These are phyloP conservation scores for Volucella bombylans DNA, from an alignment of 2,888 invertebrate genomes.

Conservation along the genomic window DNA sequence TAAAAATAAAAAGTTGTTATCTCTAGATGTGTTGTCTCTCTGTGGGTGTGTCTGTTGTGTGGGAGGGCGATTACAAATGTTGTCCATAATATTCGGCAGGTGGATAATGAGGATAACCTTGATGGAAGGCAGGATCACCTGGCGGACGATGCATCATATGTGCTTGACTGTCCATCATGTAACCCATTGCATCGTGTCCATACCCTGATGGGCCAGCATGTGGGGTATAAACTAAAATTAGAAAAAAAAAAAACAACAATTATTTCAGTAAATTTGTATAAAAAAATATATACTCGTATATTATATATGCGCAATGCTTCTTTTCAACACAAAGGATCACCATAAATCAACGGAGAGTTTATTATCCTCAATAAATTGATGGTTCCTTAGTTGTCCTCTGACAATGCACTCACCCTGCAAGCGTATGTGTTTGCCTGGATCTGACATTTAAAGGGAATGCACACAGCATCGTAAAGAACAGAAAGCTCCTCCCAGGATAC, in stretches of 20 bases:
- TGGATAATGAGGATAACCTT: slow-evolving; percentile 94
- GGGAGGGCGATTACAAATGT: slow-evolving; percentile 88
- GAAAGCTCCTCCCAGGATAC: background rate
- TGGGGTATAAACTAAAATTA: slow-evolving; percentile 90
- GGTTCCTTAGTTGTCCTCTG: background rate
- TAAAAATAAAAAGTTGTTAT: slow-evolving; percentile 25
- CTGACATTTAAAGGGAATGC: slow-evolving; percentile 16
- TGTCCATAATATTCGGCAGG: slow-evolving; percentile 96
- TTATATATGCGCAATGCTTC: background rate
- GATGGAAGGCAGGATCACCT: slow-evolving; percentile 95
- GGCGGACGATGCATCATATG: slow-evolving; percentile 98
- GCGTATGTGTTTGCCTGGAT: slow-evolving; percentile 7
- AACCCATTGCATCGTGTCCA: slow-evolving; percentile 98
- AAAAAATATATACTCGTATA: background rate
- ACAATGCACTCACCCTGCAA: background rate
- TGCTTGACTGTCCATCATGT: slow-evolving; percentile 98
- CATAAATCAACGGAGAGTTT: slow-evolving; percentile 38
- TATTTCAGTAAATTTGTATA: slow-evolving; percentile 46
- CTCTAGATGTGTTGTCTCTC: slow-evolving; percentile 57
- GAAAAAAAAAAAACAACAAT: slow-evolving; percentile 57
- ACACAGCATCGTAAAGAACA: slow-evolving; percentile 12
- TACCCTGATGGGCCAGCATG: slow-evolving; percentile 98
- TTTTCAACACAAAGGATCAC: slow-evolving; percentile 33
- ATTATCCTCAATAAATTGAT: slow-evolving; percentile 41
- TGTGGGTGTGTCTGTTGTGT: slow-evolving; percentile 57